Base-by-base conservation (phyloP, 2,113 vertebrate species). In the Mesoclemmys tuberculata region DNA sequence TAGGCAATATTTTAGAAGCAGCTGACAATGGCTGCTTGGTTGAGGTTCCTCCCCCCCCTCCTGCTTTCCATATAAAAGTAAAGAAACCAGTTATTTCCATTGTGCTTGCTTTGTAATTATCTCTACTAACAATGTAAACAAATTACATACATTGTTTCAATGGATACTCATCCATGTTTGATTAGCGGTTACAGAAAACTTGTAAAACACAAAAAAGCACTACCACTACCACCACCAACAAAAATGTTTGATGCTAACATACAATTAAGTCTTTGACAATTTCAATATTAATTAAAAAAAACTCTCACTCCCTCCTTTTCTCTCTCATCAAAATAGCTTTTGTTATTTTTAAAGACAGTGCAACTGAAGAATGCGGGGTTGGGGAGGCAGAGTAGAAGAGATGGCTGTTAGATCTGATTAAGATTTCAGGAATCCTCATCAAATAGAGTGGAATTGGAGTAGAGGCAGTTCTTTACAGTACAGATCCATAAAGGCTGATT, bases 61-160 rank as follows among this genome's bases (percentile, higher is more conserved):
- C 82, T 96, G 78, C 87, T 95, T 98, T 96, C 96, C 93, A 94
- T 96, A 89, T 92, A 97, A 97, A 98, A 97, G 95, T 97, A 96
- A 52, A 97, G 97, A 96, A 97, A 97, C 88, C 96, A 97, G 95
- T 97, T 97, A 98, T 98, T 98, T 98, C 95, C 93, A 98, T 97
- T 97, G 97, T 97, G 96, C 91, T 97, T 97, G 96, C 97, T 97
- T 98, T 98, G 97, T 98, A 98, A 99, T 99, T 98, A 98, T 98
- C 97, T 96, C 95, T 94, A 92, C 98, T 97, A 98, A 98, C 97
- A 98, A 97, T 96, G 97, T 98, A 97, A 98, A 98, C 98, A 99
- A 98, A 98, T 98, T 98, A 98, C 90, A 97, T 88, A 89, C 92
- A 98, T 98, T 98, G 97, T 98, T 98, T 98, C 92, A 95, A 89